Evolutionary conservation across 2,113 vertebrate species (phyloP).

Genomic region (Varanus komodoensis): DNA sequence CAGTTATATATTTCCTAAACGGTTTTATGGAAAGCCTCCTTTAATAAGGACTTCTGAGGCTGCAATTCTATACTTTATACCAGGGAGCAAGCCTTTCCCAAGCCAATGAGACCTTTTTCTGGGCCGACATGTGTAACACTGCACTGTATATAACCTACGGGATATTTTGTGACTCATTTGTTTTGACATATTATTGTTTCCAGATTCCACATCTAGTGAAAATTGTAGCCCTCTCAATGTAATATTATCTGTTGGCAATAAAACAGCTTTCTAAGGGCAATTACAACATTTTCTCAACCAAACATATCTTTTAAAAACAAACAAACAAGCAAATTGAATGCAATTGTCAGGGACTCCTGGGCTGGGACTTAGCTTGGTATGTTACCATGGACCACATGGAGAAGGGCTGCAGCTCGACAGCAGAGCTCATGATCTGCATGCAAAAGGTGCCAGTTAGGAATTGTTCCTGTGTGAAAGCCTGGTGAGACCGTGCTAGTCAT

Average conservation of each 20-base stretch:
- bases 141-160: background rate
- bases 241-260: background rate
- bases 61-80: background rate
- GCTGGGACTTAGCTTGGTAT: background rate
- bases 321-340: background rate
- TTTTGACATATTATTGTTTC: background rate
- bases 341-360: background rate
- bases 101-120: background rate
- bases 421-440: too few species aligned
- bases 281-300: background rate
- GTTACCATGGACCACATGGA: background rate
- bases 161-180: background rate
- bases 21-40: constrained; percentile 21
- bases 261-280: background rate
- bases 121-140: background rate
- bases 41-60: constrained; percentile 42
- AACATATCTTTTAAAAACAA: background rate
- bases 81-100: background rate
- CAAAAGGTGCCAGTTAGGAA: background rate
- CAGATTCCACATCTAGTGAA: accelerated
- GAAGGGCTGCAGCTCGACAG: background rate
- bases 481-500: background rate
- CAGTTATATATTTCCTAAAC: constrained; percentile 20
- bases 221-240: background rate
- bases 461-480: background rate